Conservation (phyloP, 2,113 vertebrate species). For the Stigmatopora nigra region DNA sequence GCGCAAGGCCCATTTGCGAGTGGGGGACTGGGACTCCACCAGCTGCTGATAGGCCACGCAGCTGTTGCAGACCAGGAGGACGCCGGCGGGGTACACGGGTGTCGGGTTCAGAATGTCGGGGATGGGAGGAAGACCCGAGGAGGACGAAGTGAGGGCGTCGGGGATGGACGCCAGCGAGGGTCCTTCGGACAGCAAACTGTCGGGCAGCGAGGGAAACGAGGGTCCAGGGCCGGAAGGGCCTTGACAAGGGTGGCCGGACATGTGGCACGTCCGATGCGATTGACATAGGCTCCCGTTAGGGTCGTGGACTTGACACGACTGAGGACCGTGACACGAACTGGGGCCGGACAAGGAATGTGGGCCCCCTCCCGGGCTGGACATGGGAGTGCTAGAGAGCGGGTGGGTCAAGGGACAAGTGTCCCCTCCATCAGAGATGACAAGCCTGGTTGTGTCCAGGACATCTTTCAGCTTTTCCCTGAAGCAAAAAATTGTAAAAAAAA, state of each 20-base stretch:
- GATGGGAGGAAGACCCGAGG: constrained; percentile 62
- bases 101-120: constrained; percentile 72
- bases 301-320: constrained; percentile 38
- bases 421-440: constrained; percentile 66
- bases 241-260: constrained; percentile 38
- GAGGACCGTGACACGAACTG: constrained; percentile 52
- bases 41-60: constrained; percentile 88
- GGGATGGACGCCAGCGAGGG: constrained; percentile 63
- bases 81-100: constrained; percentile 83
- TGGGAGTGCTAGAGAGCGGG: constrained; percentile 60
- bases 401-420: constrained; percentile 64
- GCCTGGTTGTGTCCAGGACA: constrained; percentile 75
- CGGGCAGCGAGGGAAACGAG: constrained; percentile 52
- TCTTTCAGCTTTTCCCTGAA: constrained; percentile 87
- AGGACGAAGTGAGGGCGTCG: constrained; percentile 60
- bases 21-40: constrained; percentile 76
- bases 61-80: constrained; percentile 93
- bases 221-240: constrained; percentile 49
- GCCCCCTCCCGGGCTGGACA: constrained; percentile 44
- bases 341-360: constrained; percentile 47
- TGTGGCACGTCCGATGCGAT: constrained; percentile 43
- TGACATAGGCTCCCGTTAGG: constrained; percentile 40
- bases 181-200: constrained; percentile 58
- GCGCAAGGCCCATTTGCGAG: constrained; percentile 84
- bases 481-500: too few relatives aligned